These are phyloP conservation scores for Spinibarbus caldwelli DNA, from an alignment of 2,797 vertebrate species.

Conservation along the genomic window DNA sequence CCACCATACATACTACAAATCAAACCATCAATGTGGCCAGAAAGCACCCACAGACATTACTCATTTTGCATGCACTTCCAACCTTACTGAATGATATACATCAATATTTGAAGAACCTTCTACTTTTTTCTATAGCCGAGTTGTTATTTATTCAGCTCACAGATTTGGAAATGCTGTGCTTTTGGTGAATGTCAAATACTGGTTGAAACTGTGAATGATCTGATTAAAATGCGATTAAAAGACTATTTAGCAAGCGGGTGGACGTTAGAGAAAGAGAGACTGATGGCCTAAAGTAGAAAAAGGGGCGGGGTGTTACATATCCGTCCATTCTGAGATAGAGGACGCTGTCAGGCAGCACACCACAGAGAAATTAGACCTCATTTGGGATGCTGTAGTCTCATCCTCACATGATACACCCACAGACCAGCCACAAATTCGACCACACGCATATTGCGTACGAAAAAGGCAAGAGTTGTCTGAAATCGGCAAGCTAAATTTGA, in stretches of 20 bases:
- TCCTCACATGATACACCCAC: background rate
- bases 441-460: background rate
- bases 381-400: conserved; percentile 6
- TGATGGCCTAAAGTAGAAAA: conserved; percentile 26
- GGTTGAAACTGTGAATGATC: conserved; percentile 54
- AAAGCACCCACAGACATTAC: conserved; percentile 21
- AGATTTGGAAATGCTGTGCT: background rate
- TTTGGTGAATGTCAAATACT: conserved; percentile 26
- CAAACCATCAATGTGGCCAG: background rate
- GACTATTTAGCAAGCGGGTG: conserved; percentile 40
- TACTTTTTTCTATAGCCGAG: conserved; percentile 19
- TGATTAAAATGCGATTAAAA: conserved; percentile 61
- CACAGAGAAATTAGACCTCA: conserved; percentile 8
- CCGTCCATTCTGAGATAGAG: conserved; percentile 16
- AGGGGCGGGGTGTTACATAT: conserved; percentile 47
- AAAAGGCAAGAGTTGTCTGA: background rate
- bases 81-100: conserved; percentile 29
- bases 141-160: conserved; percentile 26
- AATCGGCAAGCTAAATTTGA: background rate
- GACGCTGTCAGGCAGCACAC: conserved; percentile 22
- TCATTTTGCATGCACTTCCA: conserved; percentile 36
- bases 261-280: conserved; percentile 15
- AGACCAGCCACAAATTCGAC: background rate
- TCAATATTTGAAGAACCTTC: conserved; percentile 49
- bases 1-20: background rate